A percentile compares a stretch with the other conserved stretches of the same genome.
These are phyloP conservation scores for Myiopsitta monachus DNA, from an alignment of 2,113 vertebrate species.

Conservation along the genomic window DNA sequence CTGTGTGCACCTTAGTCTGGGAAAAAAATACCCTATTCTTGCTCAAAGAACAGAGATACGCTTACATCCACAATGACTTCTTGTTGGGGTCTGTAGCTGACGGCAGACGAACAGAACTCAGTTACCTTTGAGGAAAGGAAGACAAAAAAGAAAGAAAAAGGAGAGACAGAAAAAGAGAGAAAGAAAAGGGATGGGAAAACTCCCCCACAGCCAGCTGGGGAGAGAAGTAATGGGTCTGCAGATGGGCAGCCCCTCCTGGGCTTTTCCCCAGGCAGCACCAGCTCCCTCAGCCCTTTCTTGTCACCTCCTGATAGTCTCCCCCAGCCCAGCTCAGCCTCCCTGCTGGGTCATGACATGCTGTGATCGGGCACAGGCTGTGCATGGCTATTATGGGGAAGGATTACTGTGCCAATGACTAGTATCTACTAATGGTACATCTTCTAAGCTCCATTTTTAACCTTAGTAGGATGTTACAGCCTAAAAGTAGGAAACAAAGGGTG, in stretches of 20 bases:
- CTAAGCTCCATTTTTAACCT: not conserved
- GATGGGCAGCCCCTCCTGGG: not conserved
- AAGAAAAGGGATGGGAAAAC: not conserved
- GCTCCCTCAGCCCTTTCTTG: not conserved
- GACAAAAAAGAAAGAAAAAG: not conserved
- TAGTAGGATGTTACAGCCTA: not conserved
- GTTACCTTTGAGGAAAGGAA: not conserved
- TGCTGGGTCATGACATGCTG: rapidly evolving
- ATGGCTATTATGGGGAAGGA: rapidly evolving
- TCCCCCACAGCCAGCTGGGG: not conserved
- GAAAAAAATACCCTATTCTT: not conserved
- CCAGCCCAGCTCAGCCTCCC: rapidly evolving
- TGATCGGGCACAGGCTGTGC: rapidly evolving
- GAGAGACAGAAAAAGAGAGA: not conserved
- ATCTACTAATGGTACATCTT: not conserved
- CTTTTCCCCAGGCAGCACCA: not conserved
- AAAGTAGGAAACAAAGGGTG: not conserved
- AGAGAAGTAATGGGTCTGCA: not conserved
- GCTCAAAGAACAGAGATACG: not conserved
- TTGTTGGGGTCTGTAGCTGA: not conserved
- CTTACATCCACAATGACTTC: not conserved
- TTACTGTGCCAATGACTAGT: not conserved
- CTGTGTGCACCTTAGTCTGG: not conserved
- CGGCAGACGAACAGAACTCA: not conserved
- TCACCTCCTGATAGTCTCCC: not conserved